Conservation (phyloP, 2,113 vertebrate genomes). For the Sphyrna mokarran region DNA sequence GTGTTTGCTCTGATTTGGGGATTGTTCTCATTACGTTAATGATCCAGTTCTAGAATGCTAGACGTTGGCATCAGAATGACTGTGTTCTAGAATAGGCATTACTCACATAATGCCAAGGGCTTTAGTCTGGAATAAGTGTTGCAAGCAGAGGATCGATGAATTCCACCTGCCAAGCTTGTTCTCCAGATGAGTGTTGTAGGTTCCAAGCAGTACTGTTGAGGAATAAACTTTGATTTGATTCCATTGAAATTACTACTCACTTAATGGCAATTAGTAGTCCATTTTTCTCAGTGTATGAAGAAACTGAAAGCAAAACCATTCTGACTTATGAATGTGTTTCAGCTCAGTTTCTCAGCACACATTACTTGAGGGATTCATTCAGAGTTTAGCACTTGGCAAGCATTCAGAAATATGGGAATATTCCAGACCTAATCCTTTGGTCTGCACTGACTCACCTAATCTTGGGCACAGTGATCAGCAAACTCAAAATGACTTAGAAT, state of each 20-base stretch:
- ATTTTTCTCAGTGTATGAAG: background rate
- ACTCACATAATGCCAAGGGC: background rate
- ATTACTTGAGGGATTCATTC: background rate
- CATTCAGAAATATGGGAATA: background rate
- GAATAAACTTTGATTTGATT: background rate
- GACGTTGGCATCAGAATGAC: background rate
- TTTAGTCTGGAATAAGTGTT: background rate
- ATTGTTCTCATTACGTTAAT: background rate
- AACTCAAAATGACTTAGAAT: too few species aligned
- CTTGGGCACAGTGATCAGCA: too few species aligned
- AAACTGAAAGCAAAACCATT: background rate
- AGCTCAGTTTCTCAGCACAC: background rate
- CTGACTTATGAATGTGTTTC: background rate
- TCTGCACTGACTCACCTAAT: background rate
- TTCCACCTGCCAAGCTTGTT: background rate
- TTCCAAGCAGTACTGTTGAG: background rate
- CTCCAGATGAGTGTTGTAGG: background rate
- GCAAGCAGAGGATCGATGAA: too few species aligned
- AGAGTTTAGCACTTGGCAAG: background rate
- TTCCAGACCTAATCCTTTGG: background rate
- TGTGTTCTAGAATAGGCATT: background rate
- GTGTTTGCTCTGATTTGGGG: background rate
- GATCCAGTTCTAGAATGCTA: background rate
- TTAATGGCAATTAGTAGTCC: background rate
- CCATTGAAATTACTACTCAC: background rate